Conservation (phyloP, 2,113 vertebrate species). For the Pavo muticus region DNA sequence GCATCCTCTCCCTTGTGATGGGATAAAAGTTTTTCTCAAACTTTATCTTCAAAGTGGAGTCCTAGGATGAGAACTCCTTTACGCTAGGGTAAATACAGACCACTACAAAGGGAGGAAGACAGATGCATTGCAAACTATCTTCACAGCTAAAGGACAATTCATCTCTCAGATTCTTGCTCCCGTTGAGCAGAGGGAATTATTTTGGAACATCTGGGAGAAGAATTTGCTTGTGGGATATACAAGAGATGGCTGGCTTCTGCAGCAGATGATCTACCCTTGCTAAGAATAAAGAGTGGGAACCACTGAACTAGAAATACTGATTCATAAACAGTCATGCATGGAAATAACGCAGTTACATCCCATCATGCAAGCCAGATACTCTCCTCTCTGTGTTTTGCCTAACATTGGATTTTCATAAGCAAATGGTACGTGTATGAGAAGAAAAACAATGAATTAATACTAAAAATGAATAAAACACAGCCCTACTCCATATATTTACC, state of each 20-base stretch:
- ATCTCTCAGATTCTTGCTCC: not conserved
- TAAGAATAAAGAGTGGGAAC: conserved; percentile 45
- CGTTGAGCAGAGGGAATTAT: not conserved
- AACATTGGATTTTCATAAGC: conserved; percentile 16
- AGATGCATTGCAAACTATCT: not conserved
- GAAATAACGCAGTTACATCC: conserved; percentile 47
- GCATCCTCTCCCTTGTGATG: not conserved
- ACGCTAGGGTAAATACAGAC: not conserved
- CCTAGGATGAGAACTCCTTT: not conserved
- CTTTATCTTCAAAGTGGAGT: not conserved
- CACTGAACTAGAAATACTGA: conserved; percentile 58
- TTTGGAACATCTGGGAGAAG: not conserved
- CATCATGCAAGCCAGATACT: conserved; percentile 67
- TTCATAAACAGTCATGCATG: conserved; percentile 61
- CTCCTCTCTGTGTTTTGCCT: conserved; percentile 27
- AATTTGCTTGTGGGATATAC: not conserved
- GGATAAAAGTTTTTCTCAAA: not conserved
- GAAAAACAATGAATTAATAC: conserved; percentile 14
- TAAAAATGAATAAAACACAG: conserved; percentile 2
- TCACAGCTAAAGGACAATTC: not conserved
- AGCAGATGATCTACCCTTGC: not conserved
- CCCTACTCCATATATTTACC: not conserved
- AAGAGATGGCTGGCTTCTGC: not conserved
- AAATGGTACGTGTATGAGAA: conserved; percentile 4
- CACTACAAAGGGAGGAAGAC: not conserved